Base-by-base conservation (phyloP, 92 coral and sea anemone genomes). In the Paragorgia papillata region DNA sequence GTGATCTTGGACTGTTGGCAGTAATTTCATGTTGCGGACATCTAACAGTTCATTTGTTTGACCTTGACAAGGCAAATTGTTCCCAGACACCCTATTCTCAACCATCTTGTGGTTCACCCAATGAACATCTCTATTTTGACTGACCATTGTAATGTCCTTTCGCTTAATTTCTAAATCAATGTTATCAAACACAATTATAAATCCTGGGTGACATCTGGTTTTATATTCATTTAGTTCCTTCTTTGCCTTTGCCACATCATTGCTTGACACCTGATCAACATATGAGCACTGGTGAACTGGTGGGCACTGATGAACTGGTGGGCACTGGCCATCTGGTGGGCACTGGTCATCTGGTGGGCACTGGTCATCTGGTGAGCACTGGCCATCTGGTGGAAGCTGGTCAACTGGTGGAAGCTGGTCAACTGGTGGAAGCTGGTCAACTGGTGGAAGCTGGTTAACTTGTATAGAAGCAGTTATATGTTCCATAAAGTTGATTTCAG, bases 11-110 rank as follows among this genome's bases (percentile, higher is more conserved):
- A 69, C 29, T 20, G 53, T 43, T 55, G 88, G 91, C 2, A 87
- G 61, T 24, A 87, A 84, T 58, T 60, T 67, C 34, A 67, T 58
- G 55, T 87, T 87, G 64, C 85, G 87, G 14, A 87, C n/a, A 77
- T 78, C 82, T 84, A 29, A 60, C 3, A 19, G 82, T 18, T 39
- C 76, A 57, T 48, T 76, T 35, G 67, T 61, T 79, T 58, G 81
- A 65, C 2, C 51, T 20, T 10, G 76, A 66, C 33, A n/a, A 54
- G 20, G 53, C 41, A 43, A 83, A 79, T 20, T 74, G 48, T 77
- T 79, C 19, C 80, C 80, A 3, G 84, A 29, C 4, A 69, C 80
- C 20, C 84, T 39, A 28, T 69, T 84, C 10, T 34, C 24, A 5
- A 78, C 49, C 74, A 84, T 76, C 2, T 78, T 51, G 39, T 78